phyloP scores from a whole-genome alignment of 1,140 invertebrate species.

The Drosophila nasuta region DNA sequence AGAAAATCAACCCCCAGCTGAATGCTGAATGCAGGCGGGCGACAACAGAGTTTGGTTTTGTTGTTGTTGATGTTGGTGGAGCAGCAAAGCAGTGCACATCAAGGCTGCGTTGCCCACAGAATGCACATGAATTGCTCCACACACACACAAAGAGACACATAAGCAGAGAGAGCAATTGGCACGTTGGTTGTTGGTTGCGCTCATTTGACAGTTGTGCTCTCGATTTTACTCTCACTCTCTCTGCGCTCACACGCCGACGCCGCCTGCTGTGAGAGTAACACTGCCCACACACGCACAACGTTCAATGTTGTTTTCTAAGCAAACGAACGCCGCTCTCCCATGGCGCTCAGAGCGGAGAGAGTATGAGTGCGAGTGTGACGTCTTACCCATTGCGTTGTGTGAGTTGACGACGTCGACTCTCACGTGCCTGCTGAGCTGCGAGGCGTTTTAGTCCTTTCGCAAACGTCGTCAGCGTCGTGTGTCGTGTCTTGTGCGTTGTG shows the following conservation, averaged over 20 bases:
- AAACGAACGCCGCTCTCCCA: conserved; percentile 48
- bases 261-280: conserved; percentile 48
- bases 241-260: conserved; percentile 72
- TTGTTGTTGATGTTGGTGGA: conserved; percentile 16
- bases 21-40: conserved; percentile 34
- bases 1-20: conserved; percentile 54
- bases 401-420: conserved; percentile 53
- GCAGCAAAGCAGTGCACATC: conserved; percentile 44
- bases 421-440: conserved; percentile 55
- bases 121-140: conserved; percentile 47
- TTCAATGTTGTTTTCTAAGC: conserved; percentile 38
- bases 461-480: conserved; percentile 78
- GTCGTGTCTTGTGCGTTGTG: conserved; percentile 51
- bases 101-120: conserved; percentile 43
- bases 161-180: conserved; percentile 16
- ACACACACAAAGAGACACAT: conserved; percentile 13
- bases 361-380: conserved; percentile 54
- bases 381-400: conserved; percentile 67
- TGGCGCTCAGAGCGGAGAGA: conserved; percentile 22
- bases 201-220: conserved; percentile 16
- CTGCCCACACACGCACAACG: conserved; percentile 46
- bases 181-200: conserved; percentile 9
- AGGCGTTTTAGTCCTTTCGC: conserved; percentile 75
- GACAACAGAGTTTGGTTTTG: conserved; percentile 19
- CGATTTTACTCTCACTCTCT: conserved; percentile 13